Conservation (phyloP, 92 coral and sea anemone genomes). For the Galaxea fascicularis region DNA sequence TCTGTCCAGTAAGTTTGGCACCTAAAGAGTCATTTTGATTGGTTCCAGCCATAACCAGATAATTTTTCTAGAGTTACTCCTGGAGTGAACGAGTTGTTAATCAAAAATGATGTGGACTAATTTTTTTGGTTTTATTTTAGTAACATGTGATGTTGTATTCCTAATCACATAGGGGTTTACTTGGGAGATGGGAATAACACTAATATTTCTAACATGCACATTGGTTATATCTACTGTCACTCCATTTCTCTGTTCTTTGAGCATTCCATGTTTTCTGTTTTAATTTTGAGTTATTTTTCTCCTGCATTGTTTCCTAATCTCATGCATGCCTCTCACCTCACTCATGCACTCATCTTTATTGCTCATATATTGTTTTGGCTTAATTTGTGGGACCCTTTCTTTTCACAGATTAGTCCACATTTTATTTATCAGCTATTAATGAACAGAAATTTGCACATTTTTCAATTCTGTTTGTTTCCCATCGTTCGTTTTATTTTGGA, state of each 20-base stretch:
- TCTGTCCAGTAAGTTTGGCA: neutral
- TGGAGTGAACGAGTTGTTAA: conserved; percentile 4
- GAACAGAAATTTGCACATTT: conserved; percentile 20
- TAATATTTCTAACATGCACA: conserved; percentile 9
- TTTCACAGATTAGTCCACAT: conserved; percentile 33
- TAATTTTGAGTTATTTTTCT: neutral
- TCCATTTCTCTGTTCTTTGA: neutral
- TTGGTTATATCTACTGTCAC: neutral
- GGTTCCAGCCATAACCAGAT: neutral
- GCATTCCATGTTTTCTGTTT: neutral
- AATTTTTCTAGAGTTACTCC: neutral
- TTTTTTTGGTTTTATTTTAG: neutral
- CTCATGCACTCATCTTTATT: neutral
- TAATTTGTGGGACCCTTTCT: conserved; percentile 12
- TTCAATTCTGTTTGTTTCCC: conserved; percentile 21
- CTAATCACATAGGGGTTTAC: neutral
- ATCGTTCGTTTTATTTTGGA: neutral
- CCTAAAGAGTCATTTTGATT: neutral
- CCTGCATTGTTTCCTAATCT: neutral
- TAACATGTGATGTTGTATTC: neutral
- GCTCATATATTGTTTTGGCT: neutral
- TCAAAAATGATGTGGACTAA: conserved; percentile 40
- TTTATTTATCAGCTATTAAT: conserved; percentile 41
- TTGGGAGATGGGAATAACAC: neutral
- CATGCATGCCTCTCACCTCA: neutral